Percentiles rank a stretch among this genome's conserved stretches.
Conservation (phyloP, 2,113 vertebrate species). For the Strix aluco region DNA sequence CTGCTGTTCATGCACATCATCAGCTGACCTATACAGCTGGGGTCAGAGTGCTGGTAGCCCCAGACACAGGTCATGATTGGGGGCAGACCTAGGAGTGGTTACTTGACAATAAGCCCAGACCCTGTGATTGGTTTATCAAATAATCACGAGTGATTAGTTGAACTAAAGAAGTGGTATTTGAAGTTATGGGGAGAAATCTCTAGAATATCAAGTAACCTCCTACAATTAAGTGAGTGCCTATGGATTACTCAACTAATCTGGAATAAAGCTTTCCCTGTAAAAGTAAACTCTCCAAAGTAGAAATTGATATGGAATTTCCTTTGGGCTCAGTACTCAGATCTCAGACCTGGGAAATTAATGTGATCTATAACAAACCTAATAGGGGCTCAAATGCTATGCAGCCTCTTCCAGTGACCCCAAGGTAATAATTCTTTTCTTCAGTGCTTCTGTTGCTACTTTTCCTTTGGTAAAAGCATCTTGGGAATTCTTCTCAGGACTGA, state of each 20-base stretch:
- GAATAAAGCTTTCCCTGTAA: slow-evolving; percentile 41
- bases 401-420: not conserved
- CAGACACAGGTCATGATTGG: not conserved
- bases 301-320: slow-evolving; percentile 47
- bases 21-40: not conserved
- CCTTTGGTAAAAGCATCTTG: not conserved
- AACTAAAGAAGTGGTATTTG: not conserved
- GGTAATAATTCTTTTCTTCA: not conserved
- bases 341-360: slow-evolving; percentile 34
- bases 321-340: not conserved
- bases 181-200: not conserved
- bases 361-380: not conserved
- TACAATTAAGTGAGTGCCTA: not conserved
- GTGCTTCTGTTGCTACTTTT: slow-evolving; percentile 17
- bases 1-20: not conserved
- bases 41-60: not conserved
- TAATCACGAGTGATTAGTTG: not conserved
- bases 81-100: not conserved
- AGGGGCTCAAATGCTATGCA: not conserved
- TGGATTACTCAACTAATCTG: slow-evolving; percentile 12
- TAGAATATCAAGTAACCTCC: not conserved
- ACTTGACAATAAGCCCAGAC: not conserved
- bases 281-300: slow-evolving; percentile 42
- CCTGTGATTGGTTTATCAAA: not conserved
- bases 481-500: not conserved